phyloP scores from a whole-genome alignment of 2,797 vertebrate genomes.

The Chiroxiphia lanceolata region DNA sequence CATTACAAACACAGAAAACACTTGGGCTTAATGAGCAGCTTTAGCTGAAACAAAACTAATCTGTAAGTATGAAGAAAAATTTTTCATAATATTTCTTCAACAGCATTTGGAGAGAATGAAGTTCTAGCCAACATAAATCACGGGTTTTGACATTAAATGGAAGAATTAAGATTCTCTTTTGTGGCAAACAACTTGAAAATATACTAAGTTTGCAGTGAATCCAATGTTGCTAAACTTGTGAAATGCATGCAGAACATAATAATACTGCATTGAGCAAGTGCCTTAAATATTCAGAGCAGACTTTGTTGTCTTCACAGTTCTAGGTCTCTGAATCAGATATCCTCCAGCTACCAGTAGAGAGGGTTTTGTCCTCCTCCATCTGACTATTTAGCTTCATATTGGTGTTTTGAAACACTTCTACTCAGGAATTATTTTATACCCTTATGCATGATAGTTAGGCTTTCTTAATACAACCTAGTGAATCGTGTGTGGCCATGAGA shows the following conservation, averaged over 20 bases:
- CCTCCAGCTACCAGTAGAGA: background rate
- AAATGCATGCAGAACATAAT: background rate
- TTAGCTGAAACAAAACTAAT: background rate
- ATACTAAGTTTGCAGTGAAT: background rate
- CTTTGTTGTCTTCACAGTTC: background rate
- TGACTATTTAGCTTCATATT: background rate
- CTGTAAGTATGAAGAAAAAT: background rate
- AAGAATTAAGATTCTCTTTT: background rate
- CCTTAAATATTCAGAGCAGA: background rate
- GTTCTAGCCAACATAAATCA: background rate
- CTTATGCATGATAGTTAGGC: background rate
- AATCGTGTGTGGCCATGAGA: background rate
- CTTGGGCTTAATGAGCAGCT: background rate
- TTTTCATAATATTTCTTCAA: background rate
- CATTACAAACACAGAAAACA: background rate
- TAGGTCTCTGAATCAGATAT: background rate
- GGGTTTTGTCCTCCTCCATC: background rate
- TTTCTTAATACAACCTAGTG: background rate
- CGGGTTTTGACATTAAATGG: background rate
- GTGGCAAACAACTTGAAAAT: background rate
- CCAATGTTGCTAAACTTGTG: background rate
- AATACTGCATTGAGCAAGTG: background rate
- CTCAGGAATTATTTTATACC: background rate
- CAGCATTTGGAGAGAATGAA: background rate
- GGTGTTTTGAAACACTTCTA: background rate